phyloP scores from a whole-genome alignment of 2,113 vertebrate species.

The Sebastes schlegelii region DNA sequence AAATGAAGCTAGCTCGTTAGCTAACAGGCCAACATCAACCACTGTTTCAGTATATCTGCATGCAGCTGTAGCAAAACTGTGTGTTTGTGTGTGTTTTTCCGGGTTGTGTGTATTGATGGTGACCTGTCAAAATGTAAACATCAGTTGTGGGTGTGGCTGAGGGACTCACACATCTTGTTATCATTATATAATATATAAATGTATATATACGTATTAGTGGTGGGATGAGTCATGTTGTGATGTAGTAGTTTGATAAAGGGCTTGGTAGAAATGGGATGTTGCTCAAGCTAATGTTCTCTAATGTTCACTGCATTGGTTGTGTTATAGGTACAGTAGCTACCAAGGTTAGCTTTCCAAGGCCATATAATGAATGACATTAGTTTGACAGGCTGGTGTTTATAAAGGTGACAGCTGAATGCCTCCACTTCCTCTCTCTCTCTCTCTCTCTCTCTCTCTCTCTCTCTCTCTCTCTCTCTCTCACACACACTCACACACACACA shows the following conservation, averaged over 20 bases:
- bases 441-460: no score
- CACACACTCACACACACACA: no score
- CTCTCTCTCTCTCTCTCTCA: no score
- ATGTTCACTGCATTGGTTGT: neutral
- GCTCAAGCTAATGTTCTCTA: neutral
- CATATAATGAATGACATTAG: neutral
- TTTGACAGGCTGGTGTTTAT: neutral
- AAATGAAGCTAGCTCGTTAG: slow-evolving; percentile 29
- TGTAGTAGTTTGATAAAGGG: neutral
- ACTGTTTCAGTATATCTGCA: neutral
- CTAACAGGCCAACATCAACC: slow-evolving; percentile 7
- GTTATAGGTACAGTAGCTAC: neutral
- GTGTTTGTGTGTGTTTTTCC: neutral
- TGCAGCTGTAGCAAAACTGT: neutral
- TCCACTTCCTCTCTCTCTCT: neutral
- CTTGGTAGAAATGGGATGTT: neutral
- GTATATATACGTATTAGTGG: no score
- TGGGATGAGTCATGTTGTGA: neutral
- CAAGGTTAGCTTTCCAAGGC: slow-evolving; percentile 10
- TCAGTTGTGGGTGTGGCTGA: slow-evolving; percentile 70
- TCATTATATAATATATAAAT: neutral
- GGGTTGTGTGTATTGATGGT: neutral
- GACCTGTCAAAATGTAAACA: slow-evolving; percentile 61
- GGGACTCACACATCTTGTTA: slow-evolving; percentile 8
- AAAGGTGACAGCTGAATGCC: neutral